Evolutionary conservation across 2,113 vertebrate species (phyloP), one percentile per base, ranked within the genome.

Genomic region (Raphicerus campestris): DNA sequence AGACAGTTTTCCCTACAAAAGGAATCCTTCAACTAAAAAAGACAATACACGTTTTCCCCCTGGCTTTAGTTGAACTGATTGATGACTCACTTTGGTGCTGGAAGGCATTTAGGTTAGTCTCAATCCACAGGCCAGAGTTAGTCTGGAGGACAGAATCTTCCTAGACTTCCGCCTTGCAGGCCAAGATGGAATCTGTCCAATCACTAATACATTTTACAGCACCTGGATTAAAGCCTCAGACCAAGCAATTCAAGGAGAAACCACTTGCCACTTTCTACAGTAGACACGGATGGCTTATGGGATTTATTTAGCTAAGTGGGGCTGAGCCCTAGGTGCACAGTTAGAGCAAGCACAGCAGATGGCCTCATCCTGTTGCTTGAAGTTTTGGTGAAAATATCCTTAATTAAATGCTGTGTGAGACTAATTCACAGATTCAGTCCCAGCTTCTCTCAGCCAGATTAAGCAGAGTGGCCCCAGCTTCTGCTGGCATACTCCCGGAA

Each of bases 191-290:
- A 51, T 88, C 30, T 89, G 45, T 91, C 30, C 42, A 77, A 32
- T 26, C 9, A 7, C 32, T 70, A 83, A 73, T 10, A 83, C 17
- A 60, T 55, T n/a, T 30, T 30, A 1, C 8, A 63, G 17, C 49
- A 82, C 55, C 35, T 75, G 49, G 10, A 85, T n/a, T 42, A 83
- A 89, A 73, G 83, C 30, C 11, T 89, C 78, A 75, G 35, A 35
- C 30, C 78, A 93, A 94, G 13, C 19, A 84, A 94, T 86, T 96
- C 63, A 88, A 63, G 73, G n/a, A 80, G 45, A 87, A 97, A 45
- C 15, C 16, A 49, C 75, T n/a, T n/a, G 70, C 70, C 15, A 73
- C 19, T 86, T 55, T 85, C 85, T 77, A 75, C 1, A 49, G 32
- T 26, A 78, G 11, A 53, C 28, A 60, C 2, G 17, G 20, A 26